Evolutionary conservation across 2,113 vertebrate genomes (phyloP).

Genomic region (Toxotes chatareus): DNA sequence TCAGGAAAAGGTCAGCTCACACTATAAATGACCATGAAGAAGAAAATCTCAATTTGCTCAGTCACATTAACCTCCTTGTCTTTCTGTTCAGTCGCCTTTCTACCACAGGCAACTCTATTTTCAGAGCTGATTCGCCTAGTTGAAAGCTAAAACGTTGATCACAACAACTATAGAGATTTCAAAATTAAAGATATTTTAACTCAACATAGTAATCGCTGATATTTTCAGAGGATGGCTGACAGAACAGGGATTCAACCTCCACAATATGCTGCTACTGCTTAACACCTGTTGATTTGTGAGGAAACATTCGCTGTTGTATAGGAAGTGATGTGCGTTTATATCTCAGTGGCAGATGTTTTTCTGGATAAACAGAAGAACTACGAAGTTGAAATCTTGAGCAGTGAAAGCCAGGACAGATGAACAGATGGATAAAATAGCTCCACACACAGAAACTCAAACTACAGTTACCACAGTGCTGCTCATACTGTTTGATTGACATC

Average conservation of each 20-base stretch:
- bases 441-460: neutral
- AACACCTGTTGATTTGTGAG: neutral
- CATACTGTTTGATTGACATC: conserved; percentile 23
- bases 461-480: neutral
- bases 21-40: conserved; percentile 18
- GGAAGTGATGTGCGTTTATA: neutral
- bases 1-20: conserved; percentile 48
- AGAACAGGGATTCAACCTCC: neutral
- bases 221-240: neutral
- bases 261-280: neutral
- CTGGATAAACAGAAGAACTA: neutral
- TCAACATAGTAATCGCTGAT: neutral
- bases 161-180: neutral
- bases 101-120: neutral
- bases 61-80: neutral
- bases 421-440: neutral
- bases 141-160: neutral
- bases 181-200: neutral
- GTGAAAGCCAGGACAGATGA: neutral
- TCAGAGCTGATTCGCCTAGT: neutral
- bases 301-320: neutral
- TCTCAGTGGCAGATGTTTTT: neutral
- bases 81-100: neutral
- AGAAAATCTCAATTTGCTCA: conserved; percentile 8
- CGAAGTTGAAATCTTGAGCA: neutral